phyloP scores from a whole-genome alignment of 2,888 invertebrate genomes.

The Parapristionchus giblindavisi region DNA sequence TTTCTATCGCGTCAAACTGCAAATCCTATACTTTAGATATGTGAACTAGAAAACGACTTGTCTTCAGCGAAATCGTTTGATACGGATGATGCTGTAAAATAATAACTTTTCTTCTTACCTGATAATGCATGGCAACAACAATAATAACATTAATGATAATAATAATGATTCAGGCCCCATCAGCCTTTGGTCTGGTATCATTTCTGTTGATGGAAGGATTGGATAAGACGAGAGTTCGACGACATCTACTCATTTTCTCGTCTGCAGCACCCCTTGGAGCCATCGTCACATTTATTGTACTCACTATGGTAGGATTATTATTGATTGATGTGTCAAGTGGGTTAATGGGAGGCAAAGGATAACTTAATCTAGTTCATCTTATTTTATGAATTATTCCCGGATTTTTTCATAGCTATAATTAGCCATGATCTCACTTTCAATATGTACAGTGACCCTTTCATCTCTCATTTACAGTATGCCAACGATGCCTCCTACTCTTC shows the following conservation, averaged over 20 bases:
- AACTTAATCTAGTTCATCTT: neutral
- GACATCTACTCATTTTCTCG: constrained; percentile 90
- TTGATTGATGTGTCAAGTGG: neutral
- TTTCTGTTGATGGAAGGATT: constrained; percentile 93
- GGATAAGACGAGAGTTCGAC: constrained; percentile 81
- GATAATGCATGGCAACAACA: no score
- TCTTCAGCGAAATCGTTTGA: no score
- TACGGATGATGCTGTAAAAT: no score
- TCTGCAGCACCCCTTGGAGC: constrained; percentile 89
- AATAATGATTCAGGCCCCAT: constrained; percentile 83
- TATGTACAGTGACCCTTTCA: neutral
- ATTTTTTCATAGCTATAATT: neutral
- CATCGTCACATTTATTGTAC: constrained; percentile 88
- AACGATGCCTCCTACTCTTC: constrained; percentile 71
- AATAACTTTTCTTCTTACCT: no score
- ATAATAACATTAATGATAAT: no score
- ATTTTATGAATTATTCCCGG: neutral
- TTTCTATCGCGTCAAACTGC: no score
- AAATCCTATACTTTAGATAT: no score
- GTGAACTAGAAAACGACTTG: no score
- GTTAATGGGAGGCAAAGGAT: neutral
- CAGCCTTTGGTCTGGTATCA: constrained; percentile 97
- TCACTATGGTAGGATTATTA: constrained; percentile 78
- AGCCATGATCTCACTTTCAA: neutral
- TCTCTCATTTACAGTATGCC: constrained; percentile 2